These are phyloP conservation scores for Lonchura striata DNA, from an alignment of 2,113 vertebrate species.

Conservation along the genomic window DNA sequence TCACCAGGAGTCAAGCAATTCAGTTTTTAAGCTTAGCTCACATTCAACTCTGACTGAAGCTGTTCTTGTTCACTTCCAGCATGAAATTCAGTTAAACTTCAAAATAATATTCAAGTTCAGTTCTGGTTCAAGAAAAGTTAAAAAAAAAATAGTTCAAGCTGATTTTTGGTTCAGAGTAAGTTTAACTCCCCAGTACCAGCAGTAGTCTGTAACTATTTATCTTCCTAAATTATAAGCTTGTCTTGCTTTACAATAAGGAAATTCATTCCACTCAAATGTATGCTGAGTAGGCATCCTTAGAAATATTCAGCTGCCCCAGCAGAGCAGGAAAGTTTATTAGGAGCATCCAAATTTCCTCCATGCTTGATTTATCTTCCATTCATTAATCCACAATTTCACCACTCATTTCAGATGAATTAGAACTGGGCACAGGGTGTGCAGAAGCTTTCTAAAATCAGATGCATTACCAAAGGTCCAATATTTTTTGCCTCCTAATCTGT, in stretches of 20 bases:
- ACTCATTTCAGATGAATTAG: not conserved
- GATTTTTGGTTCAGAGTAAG: not conserved
- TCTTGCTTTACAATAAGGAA: constrained; percentile 2
- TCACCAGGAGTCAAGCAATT: not conserved
- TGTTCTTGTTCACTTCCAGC: constrained; percentile 28
- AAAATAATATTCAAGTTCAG: constrained; percentile 13
- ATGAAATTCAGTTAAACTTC: constrained; percentile 14
- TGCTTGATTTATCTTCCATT: not conserved
- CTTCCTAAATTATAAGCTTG: not conserved
- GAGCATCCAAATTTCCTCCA: not conserved
- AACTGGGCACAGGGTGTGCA: not conserved
- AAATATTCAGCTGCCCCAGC: not conserved
- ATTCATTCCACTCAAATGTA: not conserved
- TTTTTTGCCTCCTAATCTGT: not conserved
- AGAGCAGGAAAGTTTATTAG: not conserved
- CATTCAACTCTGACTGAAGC: not conserved
- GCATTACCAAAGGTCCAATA: not conserved
- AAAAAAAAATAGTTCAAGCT: not conserved
- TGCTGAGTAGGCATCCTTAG: constrained; percentile 5
- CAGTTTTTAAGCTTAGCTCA: not conserved
- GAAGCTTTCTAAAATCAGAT: not conserved
- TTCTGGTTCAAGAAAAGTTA: constrained; percentile 40
- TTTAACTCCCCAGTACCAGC: not conserved
- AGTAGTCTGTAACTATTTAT: not conserved
- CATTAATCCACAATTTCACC: constrained; percentile 18